A percentile compares a stretch with the other conserved stretches of the same genome.
Conservation (phyloP, 2,113 vertebrate genomes). For the Podiceps cristatus region DNA sequence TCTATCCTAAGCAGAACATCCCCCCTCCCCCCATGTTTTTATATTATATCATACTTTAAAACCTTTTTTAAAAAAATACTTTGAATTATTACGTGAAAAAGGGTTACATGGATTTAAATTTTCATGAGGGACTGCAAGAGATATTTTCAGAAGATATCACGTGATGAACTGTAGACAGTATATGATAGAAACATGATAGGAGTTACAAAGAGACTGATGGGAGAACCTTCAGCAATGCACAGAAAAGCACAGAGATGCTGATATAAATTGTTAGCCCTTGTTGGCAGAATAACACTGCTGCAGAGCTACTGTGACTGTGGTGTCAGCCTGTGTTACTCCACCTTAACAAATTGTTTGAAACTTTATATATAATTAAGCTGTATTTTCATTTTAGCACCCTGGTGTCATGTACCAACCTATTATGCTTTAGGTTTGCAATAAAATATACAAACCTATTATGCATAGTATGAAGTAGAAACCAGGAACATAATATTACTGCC, state of each 20-base stretch:
- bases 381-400: conserved; percentile 52
- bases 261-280: neutral
- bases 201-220: neutral
- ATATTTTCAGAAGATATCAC: neutral
- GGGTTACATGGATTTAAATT: neutral
- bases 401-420: conserved; percentile 19
- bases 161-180: neutral
- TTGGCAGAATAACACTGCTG: neutral
- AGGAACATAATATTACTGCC: neutral
- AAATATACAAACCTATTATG: conserved; percentile 21
- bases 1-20: neutral
- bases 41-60: neutral
- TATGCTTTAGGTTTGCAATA: conserved; percentile 22
- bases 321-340: conserved; percentile 1
- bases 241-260: neutral
- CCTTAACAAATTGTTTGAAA: conserved; percentile 32
- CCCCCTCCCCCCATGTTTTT: neutral
- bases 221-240: neutral
- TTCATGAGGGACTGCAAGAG: neutral
- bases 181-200: neutral
- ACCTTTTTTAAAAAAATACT: neutral
- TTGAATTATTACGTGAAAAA: neutral
- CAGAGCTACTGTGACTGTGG: neutral
- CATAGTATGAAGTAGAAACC: neutral
- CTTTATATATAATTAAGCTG: conserved; percentile 32